Conservation (phyloP, 2,797 vertebrate species). For the Chelonia mydas region DNA sequence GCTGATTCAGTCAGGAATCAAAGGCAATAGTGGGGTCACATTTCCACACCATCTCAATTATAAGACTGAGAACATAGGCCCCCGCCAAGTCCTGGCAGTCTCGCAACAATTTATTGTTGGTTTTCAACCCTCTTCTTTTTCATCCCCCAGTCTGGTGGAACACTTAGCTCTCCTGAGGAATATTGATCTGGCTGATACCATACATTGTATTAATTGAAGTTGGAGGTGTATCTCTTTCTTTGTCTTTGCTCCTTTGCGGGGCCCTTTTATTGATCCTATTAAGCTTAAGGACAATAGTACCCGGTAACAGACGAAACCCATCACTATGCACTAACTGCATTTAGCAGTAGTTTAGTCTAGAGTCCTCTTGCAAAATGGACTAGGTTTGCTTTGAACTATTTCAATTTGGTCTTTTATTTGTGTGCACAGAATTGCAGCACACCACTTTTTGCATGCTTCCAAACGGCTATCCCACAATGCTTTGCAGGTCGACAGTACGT, state of each 20-base stretch:
- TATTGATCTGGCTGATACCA: neutral
- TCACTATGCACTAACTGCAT: neutral
- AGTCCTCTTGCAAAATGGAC: neutral
- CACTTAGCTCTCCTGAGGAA: neutral
- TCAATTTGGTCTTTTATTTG: neutral
- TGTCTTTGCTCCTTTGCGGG: neutral
- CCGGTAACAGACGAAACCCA: constrained; percentile 7
- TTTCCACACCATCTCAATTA: neutral
- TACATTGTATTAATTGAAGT: neutral
- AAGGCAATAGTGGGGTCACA: neutral
- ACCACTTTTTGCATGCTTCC: neutral
- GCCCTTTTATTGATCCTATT: constrained; percentile 9
- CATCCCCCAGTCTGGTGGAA: neutral
- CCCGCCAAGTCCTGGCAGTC: too few species aligned
- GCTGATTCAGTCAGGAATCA: neutral
- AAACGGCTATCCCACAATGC: neutral
- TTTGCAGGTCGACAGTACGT: neutral
- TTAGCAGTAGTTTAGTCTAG: neutral
- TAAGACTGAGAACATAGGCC: neutral
- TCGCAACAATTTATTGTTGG: neutral
- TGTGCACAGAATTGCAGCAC: neutral
- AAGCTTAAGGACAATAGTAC: constrained; percentile 11
- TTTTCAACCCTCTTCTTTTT: neutral
- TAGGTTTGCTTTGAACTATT: neutral
- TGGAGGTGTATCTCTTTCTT: constrained; percentile 8